Base-by-base conservation (phyloP, 2,797 vertebrate species). In the Poeciliopsis infans region DNA sequence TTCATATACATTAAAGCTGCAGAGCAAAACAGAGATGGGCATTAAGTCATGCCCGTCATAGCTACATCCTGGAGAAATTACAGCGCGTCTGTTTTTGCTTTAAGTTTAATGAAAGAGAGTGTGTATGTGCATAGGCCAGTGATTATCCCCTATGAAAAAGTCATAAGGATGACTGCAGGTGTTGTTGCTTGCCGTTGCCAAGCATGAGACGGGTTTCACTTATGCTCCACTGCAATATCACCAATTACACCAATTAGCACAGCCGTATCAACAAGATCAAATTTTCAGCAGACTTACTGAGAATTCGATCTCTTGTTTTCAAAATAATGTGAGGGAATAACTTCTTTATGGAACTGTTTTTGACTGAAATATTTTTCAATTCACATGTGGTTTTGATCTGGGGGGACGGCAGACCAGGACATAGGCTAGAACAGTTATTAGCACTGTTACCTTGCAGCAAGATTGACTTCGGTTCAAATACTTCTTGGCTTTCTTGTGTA, bases 1-100 rank as follows among this genome's bases (percentile, higher is more conserved):
- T 85, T 90, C 78, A 92, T 78, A 82, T 84, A 79, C 80, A 80
- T 92, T 88, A 78, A 51, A 86, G 87, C 90, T 82, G 79, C 68
- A 80, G 83, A 83, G 86, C 84, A 91, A 83, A 59, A 61, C 68
- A 70, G 87, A 92, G 87, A 91, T 86, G 87, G 81, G 83, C 85
- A 92, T 92, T 88, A 92, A 92, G 93, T 93, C 92, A 92, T 79
- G 83, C 86, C 91, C 88, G 86, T 6, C 87, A 91, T 85, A 85
- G 87, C 88, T 92, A 93, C 90, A 94, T 94, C 93, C 92, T 94
- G 92, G 76, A 88, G 86, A 92, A 94, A 93, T 93, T 94, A 92
- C 85, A 93, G 85, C 88, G 85, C 84, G 89, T 90, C 92, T 93
- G 86, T 85, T 91, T 88, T 83, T 92, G 89, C 88, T 94, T 90